A percentile compares a stretch with the other conserved stretches of the same genome.
Evolutionary conservation across 30 jellyfish, hydroid and myxozoan species (phyloP).

Genomic region (Haliclystus octoradiatus): DNA sequence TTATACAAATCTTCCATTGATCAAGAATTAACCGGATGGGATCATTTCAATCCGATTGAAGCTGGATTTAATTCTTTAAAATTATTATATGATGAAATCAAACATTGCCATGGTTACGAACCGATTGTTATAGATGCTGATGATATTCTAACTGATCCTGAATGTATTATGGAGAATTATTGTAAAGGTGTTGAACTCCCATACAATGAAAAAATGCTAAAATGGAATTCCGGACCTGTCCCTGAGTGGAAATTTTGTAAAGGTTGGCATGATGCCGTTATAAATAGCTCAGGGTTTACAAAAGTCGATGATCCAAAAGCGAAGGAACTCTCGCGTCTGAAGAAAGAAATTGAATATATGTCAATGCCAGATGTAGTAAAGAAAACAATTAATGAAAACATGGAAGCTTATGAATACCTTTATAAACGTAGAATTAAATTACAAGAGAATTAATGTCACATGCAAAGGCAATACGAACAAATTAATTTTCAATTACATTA

Average conservation of each 20-base stretch:
- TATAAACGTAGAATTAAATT: conserved; percentile 27
- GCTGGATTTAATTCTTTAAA: conserved; percentile 53
- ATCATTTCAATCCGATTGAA: conserved; percentile 58
- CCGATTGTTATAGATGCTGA: conserved; percentile 90
- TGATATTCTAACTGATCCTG: conserved; percentile 81
- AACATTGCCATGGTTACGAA: conserved; percentile 9
- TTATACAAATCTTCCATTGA: conserved; percentile 74
- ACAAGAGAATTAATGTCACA: not conserved
- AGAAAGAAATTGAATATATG: conserved; percentile 2
- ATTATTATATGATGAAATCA: conserved; percentile 38
- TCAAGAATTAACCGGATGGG: conserved; percentile 74
- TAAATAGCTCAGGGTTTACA: conserved; percentile 77
- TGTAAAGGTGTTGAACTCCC: conserved; percentile 63
- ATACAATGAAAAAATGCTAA: conserved; percentile 59
- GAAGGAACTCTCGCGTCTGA: conserved; percentile 9
- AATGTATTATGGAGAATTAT: conserved; percentile 60
- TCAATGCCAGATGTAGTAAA: conserved; percentile 40
- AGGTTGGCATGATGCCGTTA: conserved; percentile 91
- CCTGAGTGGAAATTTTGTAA: conserved; percentile 91
- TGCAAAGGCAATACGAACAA: too few relatives aligned
- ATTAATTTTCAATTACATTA: too few relatives aligned
- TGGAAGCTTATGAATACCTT: conserved; percentile 48
- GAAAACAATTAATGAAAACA: conserved; percentile 45
- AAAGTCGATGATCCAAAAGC: not conserved
- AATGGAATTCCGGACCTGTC: conserved; percentile 90